Evolutionary conservation across 2,888 invertebrate species (phyloP), one percentile per base, ranked within the genome.

Genomic region (Furcula furcula): DNA sequence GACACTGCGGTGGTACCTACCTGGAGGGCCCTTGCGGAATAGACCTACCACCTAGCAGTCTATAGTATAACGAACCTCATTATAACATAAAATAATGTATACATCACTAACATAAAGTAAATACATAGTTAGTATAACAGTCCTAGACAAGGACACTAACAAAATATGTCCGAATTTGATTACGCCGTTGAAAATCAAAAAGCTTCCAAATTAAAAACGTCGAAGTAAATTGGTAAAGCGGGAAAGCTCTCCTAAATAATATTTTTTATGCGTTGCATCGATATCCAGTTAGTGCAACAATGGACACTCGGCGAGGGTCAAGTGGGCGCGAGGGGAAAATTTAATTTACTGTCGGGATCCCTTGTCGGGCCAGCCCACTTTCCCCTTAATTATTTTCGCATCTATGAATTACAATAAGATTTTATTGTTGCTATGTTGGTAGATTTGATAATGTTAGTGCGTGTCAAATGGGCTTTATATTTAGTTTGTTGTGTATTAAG

Each of bases 341-440:
- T 73, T 74, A 77, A 76, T 78, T 77, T 76, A 67, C 68, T 64
- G 67, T 56, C 64, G 52, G 58, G 62, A 60, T 56, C 65, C 64
- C 53, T 52, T 36, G 52, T 46, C 54, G 45, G 65, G 61, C 63
- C 47, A 49, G 49, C 46, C 65, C 61, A 59, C 59, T 66, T 67
- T 64, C 56, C 47, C 69, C 65, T 70, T 73, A 74, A 78, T 78
- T 77, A 76, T 71, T 69, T 73, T 69, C 63, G 50, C 65, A 61
- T 72, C 61, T 68, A 71, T 65, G 66, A 68, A 70, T 66, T 59
- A 63, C 54, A 64, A 62, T 55, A 55, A 47, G 50, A 58, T 53
- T 57, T 42, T 52, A 54, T 54, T 40, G 44, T 50, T 36, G 41
- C 39, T 44, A 37, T 26, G 23, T 30, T n/a, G 4, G 13, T 19